A percentile compares a stretch with the other conserved stretches of the same genome.
Evolutionary conservation across 2,888 invertebrate species (phyloP).

Genomic region (Platypus cylindrus): DNA sequence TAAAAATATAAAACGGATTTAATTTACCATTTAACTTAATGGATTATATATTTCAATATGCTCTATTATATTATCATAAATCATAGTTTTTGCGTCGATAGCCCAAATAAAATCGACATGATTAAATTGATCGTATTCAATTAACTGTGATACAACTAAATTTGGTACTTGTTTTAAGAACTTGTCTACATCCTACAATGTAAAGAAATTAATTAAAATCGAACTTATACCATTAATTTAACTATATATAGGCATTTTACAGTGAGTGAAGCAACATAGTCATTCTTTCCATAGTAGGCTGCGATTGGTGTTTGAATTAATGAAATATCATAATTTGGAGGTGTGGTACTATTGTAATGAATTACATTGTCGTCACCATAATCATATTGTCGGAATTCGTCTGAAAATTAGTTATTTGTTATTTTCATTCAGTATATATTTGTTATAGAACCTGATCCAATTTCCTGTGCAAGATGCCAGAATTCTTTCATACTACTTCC

Average conservation of each 20-base stretch:
- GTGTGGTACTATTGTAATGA: constrained; percentile 27
- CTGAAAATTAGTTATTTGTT: constrained; percentile 6
- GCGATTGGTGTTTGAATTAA: constrained; percentile 25
- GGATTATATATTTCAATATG: constrained; percentile 3
- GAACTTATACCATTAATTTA: too few species aligned
- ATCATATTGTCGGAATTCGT: constrained; percentile 39
- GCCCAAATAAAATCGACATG: constrained; percentile 19
- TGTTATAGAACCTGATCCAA: constrained; percentile 35
- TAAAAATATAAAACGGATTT: too few species aligned
- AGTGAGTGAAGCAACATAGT: constrained; percentile 9
- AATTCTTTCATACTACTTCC: constrained; percentile 49
- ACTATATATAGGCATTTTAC: too few species aligned
- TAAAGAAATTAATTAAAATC: constrained; percentile 19
- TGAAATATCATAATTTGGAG: constrained; percentile 35
- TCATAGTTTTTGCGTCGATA: constrained; percentile 12
- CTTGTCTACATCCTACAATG: constrained; percentile 39
- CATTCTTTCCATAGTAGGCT: constrained; percentile 15
- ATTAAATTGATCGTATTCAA: constrained; percentile 15
- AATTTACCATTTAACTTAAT: too few species aligned
- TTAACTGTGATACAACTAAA: constrained; percentile 10
- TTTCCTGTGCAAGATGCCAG: constrained; percentile 57
- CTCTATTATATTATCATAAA: constrained; percentile 5
- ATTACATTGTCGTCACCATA: constrained; percentile 33
- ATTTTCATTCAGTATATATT: background rate
- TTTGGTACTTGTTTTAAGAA: constrained; percentile 38